Percentiles rank a stretch among this genome's conserved stretches.
Conservation (phyloP, 1,140 invertebrate species). For the Drosophila gunungcola region DNA sequence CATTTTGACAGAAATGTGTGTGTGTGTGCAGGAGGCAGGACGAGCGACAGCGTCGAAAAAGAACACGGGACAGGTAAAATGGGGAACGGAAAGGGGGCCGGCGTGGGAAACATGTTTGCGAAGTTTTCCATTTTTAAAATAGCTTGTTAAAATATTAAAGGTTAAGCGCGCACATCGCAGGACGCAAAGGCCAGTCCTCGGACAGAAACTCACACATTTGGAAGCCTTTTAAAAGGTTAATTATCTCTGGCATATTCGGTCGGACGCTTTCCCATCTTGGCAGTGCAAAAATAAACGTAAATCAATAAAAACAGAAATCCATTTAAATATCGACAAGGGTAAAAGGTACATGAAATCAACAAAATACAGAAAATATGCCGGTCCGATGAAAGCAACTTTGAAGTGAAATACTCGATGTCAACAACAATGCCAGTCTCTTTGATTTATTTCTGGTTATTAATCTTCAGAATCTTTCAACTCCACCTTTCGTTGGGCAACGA, state of each 20-base stretch:
- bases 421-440: neutral
- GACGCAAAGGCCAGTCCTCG: conserved; percentile 5
- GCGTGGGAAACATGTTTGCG: conserved; percentile 68
- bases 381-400: neutral
- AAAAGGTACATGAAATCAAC: conserved; percentile 44
- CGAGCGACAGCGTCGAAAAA: conserved; percentile 25
- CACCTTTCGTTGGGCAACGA: neutral
- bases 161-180: conserved; percentile 51
- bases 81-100: neutral
- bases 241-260: conserved; percentile 77
- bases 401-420: conserved; percentile 4
- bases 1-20: conserved; percentile 71
- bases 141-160: conserved; percentile 82
- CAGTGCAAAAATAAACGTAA: conserved; percentile 50
- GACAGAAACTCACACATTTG: conserved; percentile 12
- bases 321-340: conserved; percentile 19
- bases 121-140: conserved; percentile 82
- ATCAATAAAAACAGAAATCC: conserved; percentile 58
- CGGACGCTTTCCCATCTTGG: conserved; percentile 58
- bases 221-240: conserved; percentile 75
- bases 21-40: conserved; percentile 49
- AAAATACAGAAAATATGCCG: conserved; percentile 4
- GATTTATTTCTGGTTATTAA: conserved; percentile 7
- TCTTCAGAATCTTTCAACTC: neutral
- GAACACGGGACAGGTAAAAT: conserved; percentile 22